A percentile compares a stretch with the other conserved stretches of the same genome.
Conservation (phyloP, 2,797 vertebrate genomes). For the Pogoniulus pusillus region DNA sequence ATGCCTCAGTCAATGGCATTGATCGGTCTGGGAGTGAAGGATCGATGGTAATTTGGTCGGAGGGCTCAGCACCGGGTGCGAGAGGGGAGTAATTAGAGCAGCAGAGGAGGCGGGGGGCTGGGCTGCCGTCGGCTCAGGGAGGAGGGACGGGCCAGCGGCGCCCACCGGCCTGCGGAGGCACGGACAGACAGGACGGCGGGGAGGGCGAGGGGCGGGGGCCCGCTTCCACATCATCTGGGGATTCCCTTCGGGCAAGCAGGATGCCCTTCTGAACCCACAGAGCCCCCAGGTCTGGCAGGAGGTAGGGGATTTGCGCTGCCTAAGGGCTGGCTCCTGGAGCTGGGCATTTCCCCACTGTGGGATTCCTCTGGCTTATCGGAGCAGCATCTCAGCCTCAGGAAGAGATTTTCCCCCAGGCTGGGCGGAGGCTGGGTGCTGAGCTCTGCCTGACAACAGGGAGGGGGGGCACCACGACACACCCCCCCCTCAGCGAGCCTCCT, state of each 20-base stretch:
- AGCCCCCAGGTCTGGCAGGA: not conserved
- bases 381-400: not conserved
- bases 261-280: not conserved
- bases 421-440: not conserved
- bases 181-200: not conserved
- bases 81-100: constrained; percentile 73
- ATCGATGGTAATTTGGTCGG: constrained; percentile 75
- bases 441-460: not conserved
- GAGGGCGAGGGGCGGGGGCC: accelerated
- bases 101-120: not conserved
- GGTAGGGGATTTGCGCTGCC: accelerated
- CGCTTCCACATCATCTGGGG: not conserved
- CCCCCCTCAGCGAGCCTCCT: not conserved
- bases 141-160: not conserved
- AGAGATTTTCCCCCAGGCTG: accelerated
- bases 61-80: constrained; percentile 36
- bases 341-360: accelerated
- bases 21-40: constrained; percentile 62
- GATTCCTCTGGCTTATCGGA: accelerated
- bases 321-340: not conserved
- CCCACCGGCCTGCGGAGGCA: not conserved
- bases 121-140: not conserved
- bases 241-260: not conserved
- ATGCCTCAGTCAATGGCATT: constrained; percentile 65
- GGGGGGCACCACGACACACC: too few relatives aligned